Conservation (phyloP, 2,888 invertebrate species). For the Caenorhabditis sp. region DNA sequence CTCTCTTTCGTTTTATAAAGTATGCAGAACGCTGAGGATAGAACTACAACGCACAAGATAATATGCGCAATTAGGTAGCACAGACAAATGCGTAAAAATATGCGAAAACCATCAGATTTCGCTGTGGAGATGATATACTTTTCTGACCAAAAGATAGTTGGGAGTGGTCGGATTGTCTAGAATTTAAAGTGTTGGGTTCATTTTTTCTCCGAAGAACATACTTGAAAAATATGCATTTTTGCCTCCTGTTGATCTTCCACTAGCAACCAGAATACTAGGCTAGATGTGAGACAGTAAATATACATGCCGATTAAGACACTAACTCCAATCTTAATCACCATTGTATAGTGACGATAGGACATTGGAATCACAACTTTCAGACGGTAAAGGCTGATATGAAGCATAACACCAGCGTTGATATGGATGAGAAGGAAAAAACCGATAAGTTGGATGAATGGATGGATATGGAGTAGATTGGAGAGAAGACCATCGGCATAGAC, state of each 20-base stretch:
- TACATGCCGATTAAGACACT: not conserved
- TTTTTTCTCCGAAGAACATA: not conserved
- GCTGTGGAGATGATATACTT: not conserved
- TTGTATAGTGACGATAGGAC: not conserved
- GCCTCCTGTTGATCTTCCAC: slow-evolving; percentile 2
- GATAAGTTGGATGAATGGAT: not conserved
- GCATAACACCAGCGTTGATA: not conserved
- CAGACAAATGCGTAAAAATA: not conserved
- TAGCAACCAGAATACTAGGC: not conserved
- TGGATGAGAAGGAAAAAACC: not conserved
- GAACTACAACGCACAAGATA: not conserved
- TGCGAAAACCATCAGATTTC: not conserved
- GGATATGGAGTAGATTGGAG: not conserved
- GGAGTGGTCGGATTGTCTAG: not conserved
- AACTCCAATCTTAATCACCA: not conserved
- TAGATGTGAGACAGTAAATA: not conserved
- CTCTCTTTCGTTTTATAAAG: not conserved
- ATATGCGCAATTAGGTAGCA: not conserved
- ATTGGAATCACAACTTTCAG: not conserved
- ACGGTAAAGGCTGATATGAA: not conserved
- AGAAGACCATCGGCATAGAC: not conserved
- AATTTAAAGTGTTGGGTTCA: not conserved
- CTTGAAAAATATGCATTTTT: not conserved
- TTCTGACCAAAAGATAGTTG: not conserved
- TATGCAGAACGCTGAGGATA: not conserved